Base-by-base conservation (phyloP, 2,113 vertebrate genomes). In the Corydoras sp. region DNA sequence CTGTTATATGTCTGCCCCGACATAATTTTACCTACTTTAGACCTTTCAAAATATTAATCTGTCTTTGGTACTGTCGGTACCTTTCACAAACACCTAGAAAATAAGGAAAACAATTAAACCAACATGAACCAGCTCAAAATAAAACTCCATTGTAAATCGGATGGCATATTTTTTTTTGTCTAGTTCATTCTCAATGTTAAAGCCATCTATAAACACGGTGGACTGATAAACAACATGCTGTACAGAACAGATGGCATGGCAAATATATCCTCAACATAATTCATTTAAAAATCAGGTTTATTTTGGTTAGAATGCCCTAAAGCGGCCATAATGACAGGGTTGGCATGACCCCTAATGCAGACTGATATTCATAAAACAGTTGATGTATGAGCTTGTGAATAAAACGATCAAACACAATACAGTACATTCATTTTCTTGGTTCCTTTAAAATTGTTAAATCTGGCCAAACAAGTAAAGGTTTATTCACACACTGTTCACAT, bases 401-500 rank as follows among this genome's bases (percentile, higher is more conserved):
- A 62, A 74, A 60, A 59, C 55, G 77, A 78, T 85, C 66, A 82
- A 84, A 85, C 83, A 88, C 82, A 84, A 73, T 80, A 89, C 86
- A 88, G 73, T 83, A 89, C 86, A 89, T 89, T 90, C 87, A 86
- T 75, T 82, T n/a, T 84, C 85, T 79, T 81, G 72, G 85, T 83
- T 85, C 80, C 76, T 83, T 86, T 71, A 81, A 43, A 86, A 71
- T 79, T 76, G 79, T 85, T 84, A 85, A 87, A 84, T 86, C 79
- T 85, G 83, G 71, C 84, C 82, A 86, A 85, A 87, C 86, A 86
- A 79, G 83, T 81, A 87, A 81, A 68, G 78, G 81, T 87, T 83
- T 90, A 88, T 88, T 88, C 88, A 90, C 86, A 90, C 72, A 85
- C 69, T 91, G 88, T 90, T 90, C 85, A 88, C 86, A 88, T 76